Evolutionary conservation across 2,888 invertebrate genomes (phyloP), one percentile per base, ranked within the genome.

Genomic region (Tromatobia lineatoria): DNA sequence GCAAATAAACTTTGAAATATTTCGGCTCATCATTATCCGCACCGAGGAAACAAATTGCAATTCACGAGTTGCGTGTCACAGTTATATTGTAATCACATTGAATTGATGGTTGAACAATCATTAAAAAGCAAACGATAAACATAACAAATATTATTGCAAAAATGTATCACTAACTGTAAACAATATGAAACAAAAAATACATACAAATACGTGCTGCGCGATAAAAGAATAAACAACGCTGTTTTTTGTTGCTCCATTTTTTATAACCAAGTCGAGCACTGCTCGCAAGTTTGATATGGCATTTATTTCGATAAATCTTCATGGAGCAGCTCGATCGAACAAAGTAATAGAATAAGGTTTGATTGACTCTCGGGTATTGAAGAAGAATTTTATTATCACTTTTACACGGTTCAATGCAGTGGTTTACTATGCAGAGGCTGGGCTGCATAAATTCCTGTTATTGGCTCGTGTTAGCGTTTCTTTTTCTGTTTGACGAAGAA

Each of bases 41-140:
- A 20, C 42, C 20, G 42, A 42, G 10, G 10, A 64, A 57, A 42
- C 2, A 64, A 34, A 38, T 20, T 42, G 11, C 61, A 34, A 18
- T 38, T 61, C 8, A 61, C 61, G 34, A n/a, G 15, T 34, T 10
- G 34, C 29, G 25, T 11, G 10, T 13, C 61, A 61, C n/a, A 1
- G 61, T 61, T 34, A 38, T 18, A 61, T 61, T n/a, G 18, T 34
- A 61, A 61, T 61, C 34, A 13, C 10, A n/a, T 61, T 61, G 7
- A 34, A 38, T 38, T 61, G 34, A 18, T 15, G 61, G 34, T n/a
- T 38, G 25, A 7, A 10, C 8, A 61, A 38, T n/a, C 59, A 11
- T 23, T 25, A 13, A 25, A 54, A 54, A 23, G 0, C 18, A 10
- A 20, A 23, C 4, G 54, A 57, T 13, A 23, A 8, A 1, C 18